Base-by-base conservation (phyloP, 30 jellyfish, hydroid and myxozoan species). In the Aurelia sp. region DNA sequence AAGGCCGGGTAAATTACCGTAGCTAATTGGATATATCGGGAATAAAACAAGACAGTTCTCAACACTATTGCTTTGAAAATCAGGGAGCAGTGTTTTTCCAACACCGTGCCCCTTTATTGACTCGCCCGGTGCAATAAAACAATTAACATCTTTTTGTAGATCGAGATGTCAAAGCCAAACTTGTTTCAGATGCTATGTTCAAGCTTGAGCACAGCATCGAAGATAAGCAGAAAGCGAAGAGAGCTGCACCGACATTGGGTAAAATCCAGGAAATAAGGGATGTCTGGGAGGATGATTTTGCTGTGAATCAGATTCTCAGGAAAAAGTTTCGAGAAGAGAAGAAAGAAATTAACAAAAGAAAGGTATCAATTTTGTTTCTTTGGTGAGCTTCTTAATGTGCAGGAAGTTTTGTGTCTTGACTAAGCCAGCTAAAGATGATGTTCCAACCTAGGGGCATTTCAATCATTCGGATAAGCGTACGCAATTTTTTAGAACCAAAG, bases 221-320 rank as follows among this genome's bases (percentile, higher is more conserved):
- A 38, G 99, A 96, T 63, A 88, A 91, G 47, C 90, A 67, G 53
- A 88, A 90, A 38, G 97, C 97, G 15, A 87, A 83, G 61, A 74
- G 89, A 72, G 78, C 82, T 11, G 99, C 98, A n/a, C 99, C 99
- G 44, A 96, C 99, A 11, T 63, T 96, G 64, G 81, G 86, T n/a
- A 88, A 96, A 38, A 86, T 95, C 5, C 90, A 85, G 73, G 97
- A 96, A 17, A 80, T 96, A 19, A 74, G 95, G 20, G 97, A 88
- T 61, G 82, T 30, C 3, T 96, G 99, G 99, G 65, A 76, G 0
- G 99, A 96, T 72, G 98, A 90, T 65, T 96, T 79, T 88, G 83
- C 98, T 0, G 81, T 96, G 30, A 96, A 82, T 85, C 98, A 92
- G 61, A 59, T 67, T 13, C 74, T 96, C 52, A 82, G 99, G 8